Evolutionary conservation across 2,888 invertebrate species (phyloP).

Genomic region (Rotaria socialis): DNA sequence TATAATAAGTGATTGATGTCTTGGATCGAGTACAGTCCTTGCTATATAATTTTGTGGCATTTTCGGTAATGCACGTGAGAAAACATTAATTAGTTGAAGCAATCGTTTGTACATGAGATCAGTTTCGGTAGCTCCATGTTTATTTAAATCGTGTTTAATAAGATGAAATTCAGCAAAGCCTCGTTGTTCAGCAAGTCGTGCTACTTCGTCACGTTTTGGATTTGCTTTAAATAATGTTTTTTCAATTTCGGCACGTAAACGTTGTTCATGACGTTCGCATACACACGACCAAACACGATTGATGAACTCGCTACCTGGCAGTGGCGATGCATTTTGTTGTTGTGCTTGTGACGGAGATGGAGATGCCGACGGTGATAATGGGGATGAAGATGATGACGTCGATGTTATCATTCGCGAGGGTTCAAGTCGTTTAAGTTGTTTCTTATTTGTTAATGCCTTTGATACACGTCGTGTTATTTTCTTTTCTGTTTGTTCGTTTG

Average conservation of each 20-base stretch:
- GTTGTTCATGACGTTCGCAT: slow-evolving; percentile 5
- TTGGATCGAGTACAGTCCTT: slow-evolving; percentile 78
- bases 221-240: slow-evolving; percentile 40
- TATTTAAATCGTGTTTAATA: slow-evolving; percentile 79
- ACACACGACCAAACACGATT: neutral
- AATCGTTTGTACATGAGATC: slow-evolving; percentile 89
- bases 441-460: slow-evolving; percentile 26
- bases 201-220: slow-evolving; percentile 79
- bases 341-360: neutral
- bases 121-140: slow-evolving; percentile 63
- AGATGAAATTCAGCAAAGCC: slow-evolving; percentile 88
- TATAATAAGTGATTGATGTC: slow-evolving; percentile 49
- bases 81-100: slow-evolving; percentile 84
- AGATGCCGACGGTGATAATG: neutral
- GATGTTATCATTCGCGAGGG: neutral
- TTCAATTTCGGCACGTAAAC: slow-evolving; percentile 33
- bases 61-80: slow-evolving; percentile 86
- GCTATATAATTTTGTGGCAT: slow-evolving; percentile 98
- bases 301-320: neutral
- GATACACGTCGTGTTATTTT: slow-evolving; percentile 9
- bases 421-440: neutral
- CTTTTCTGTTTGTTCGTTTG: neutral
- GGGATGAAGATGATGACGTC: neutral
- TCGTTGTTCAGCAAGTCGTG: slow-evolving; percentile 79
- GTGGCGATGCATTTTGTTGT: neutral